phyloP scores from a whole-genome alignment of 1,140 invertebrate genomes.

The Acyrthosiphon pisum region DNA sequence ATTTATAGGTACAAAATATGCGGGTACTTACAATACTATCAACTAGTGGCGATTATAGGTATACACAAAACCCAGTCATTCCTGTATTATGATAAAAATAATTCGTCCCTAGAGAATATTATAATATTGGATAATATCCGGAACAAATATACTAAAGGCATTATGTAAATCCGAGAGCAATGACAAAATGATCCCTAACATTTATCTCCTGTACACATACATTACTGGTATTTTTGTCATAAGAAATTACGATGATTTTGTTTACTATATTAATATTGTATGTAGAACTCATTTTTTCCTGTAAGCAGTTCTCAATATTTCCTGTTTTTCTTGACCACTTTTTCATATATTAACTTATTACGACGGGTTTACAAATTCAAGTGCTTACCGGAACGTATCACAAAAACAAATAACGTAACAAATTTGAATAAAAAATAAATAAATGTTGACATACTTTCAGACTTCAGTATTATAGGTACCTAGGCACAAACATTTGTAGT shows the following conservation, averaged over 20 bases:
- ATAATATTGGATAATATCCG: conserved; percentile 16
- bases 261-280: background rate
- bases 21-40: background rate
- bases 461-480: too few relatives aligned
- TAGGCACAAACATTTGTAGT: background rate
- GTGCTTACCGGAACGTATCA: background rate
- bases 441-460: too few relatives aligned
- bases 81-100: background rate
- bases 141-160: background rate
- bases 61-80: background rate
- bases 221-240: background rate
- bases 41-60: background rate
- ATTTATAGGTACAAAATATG: background rate
- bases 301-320: background rate
- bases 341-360: background rate
- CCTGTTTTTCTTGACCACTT: background rate
- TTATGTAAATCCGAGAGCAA: conserved; percentile 21
- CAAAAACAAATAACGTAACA: background rate
- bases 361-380: background rate
- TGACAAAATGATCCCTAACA: background rate
- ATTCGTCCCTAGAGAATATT: background rate
- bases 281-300: background rate
- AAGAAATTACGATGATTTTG: background rate
- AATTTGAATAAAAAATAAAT: background rate
- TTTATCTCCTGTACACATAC: background rate